phyloP scores from a whole-genome alignment of 2,113 vertebrate genomes.

The Syrmaticus mikado region DNA sequence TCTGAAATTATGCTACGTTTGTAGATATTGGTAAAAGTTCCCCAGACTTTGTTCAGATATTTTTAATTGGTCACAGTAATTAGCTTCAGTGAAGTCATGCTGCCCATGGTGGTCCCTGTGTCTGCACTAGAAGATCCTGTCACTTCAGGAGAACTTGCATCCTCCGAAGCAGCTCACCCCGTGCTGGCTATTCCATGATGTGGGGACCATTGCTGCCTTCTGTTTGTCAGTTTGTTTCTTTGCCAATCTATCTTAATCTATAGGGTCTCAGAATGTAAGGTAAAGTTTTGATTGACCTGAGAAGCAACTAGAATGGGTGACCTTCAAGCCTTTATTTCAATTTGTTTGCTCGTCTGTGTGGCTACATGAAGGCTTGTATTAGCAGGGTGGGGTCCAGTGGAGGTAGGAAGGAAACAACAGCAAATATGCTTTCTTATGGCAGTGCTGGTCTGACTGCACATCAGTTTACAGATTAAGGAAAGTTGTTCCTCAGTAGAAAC shows the following conservation, averaged over 20 bases:
- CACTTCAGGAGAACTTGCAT: background rate
- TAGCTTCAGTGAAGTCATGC: background rate
- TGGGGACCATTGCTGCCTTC: background rate
- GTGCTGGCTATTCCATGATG: fast-evolving
- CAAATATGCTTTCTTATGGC: background rate
- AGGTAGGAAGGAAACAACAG: background rate
- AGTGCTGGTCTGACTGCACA: background rate
- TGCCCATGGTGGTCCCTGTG: background rate
- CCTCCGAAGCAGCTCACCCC: background rate
- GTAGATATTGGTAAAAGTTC: background rate
- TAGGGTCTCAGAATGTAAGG: background rate
- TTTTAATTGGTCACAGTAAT: background rate
- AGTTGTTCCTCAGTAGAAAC: background rate
- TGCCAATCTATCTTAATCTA: background rate
- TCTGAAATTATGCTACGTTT: background rate
- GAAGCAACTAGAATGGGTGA: background rate
- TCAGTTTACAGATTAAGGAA: background rate
- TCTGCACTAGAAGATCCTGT: background rate
- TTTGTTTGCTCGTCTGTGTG: background rate
- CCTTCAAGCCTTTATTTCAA: background rate
- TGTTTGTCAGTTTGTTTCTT: background rate
- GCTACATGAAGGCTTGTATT: background rate
- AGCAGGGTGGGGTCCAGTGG: background rate
- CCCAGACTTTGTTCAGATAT: background rate
- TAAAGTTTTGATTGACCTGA: background rate